A percentile compares a stretch with the other conserved stretches of the same genome.
These are phyloP conservation scores for Beris morrisii DNA, from an alignment of 2,888 invertebrate genomes.

Conservation along the genomic window DNA sequence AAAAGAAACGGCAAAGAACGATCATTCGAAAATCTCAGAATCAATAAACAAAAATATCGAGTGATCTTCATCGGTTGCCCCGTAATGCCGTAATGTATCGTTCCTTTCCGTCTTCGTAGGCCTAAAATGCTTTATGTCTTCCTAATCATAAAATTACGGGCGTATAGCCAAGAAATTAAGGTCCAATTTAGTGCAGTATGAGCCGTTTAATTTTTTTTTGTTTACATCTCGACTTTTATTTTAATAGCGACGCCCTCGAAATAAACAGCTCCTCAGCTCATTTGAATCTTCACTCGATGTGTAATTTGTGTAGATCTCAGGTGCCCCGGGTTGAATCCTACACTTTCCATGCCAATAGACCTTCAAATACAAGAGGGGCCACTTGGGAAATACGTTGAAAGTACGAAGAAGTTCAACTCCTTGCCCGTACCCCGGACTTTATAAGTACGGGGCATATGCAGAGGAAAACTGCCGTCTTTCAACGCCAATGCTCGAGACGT, in stretches of 20 bases:
- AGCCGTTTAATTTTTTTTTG: constrained; percentile 37
- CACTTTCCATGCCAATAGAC: background rate
- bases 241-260: constrained; percentile 35
- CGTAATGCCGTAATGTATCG: constrained; percentile 20
- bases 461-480: constrained; percentile 29
- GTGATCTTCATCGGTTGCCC: constrained; percentile 13
- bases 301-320: constrained; percentile 22
- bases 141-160: constrained; percentile 22
- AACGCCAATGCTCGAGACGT: constrained; percentile 35
- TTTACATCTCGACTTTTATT: constrained; percentile 36
- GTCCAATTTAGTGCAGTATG: constrained; percentile 35
- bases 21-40: constrained; percentile 17
- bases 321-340: constrained; percentile 5
- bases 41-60: constrained; percentile 21
- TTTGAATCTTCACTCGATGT: constrained; percentile 7
- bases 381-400: constrained; percentile 9
- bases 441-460: background rate
- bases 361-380: constrained; percentile 9
- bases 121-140: constrained; percentile 16
- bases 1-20: background rate
- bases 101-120: constrained; percentile 19
- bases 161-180: constrained; percentile 32
- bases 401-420: background rate
- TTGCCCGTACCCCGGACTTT: background rate
- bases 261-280: constrained; percentile 26